Evolutionary conservation across 2,797 vertebrate genomes (phyloP), one percentile per base, ranked within the genome.

Genomic region (Distichodus sexfasciatus): DNA sequence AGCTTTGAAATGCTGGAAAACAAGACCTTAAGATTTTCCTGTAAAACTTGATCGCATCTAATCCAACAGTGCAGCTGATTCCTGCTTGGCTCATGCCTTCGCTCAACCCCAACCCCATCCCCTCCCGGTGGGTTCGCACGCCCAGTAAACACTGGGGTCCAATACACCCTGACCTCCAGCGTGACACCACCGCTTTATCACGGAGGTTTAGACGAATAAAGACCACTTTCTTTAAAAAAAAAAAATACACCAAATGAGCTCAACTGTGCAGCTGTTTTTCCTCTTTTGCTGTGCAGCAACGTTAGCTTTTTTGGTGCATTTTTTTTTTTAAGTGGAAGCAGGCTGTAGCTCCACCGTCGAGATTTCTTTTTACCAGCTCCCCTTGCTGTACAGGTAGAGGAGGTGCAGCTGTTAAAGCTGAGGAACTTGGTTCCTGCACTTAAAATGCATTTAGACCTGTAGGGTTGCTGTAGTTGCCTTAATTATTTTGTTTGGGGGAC

Each of bases 401-500:
- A 21, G 4, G 6, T 65, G 36, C 10, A 51, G 4, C 23, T 50
- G 31, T 23, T 36, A 48, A 38, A 3, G 61, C 55, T 75, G 78
- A 70, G 74, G 79, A 35, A 21, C 76, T 71, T 75, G 76, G 83
- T 81, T 86, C 80, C 78, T 82, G 76, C 77, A 74, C 78, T 81
- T 76, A 78, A 83, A 79, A n/a, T n/a, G 78, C 81, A 85, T 86
- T 85, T 78, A 80, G 72, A 87, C 59, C 71, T 80, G 59, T 81
- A 69, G 70, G 88, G 83, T 87, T 86, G 84, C 86, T 87, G 78
- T 91, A 90, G 90, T 83, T 90, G 90, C 90, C 90, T 91, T 91
- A 87, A 83, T 35, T 17, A 61, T 69, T 1, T 24, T 43, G 12
- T 33, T 33, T n/a, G 21, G 40, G 11, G 21, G 73, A 69, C 74